These are phyloP conservation scores for Malacoctenus gilli DNA, from an alignment of 2,797 vertebrate species.

Conservation along the genomic window DNA sequence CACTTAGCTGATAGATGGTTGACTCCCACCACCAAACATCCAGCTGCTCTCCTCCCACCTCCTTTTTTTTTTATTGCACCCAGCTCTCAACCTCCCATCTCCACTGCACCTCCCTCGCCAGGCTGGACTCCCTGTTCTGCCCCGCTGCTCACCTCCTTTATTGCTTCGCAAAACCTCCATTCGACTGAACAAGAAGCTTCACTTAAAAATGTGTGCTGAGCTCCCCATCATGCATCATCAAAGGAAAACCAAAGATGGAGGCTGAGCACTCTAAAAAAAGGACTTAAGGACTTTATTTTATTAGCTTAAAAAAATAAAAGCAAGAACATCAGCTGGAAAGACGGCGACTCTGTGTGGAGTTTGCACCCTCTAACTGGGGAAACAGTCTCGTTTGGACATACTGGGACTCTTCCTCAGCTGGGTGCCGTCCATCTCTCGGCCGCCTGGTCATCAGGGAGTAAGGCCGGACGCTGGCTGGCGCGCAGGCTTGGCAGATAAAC, in stretches of 20 bases:
- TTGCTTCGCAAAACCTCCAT: constrained; percentile 14
- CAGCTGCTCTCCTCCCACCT: constrained; percentile 50
- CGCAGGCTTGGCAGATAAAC: constrained; percentile 55
- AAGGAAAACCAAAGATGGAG: too few species aligned
- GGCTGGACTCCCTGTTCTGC: constrained; percentile 6
- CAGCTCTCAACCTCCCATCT: constrained; percentile 16
- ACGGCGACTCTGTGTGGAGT: too few species aligned
- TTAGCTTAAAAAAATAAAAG: too few species aligned
- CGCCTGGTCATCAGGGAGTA: constrained; percentile 17
- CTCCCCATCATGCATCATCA: too few species aligned
- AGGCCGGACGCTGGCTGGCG: constrained; percentile 42
- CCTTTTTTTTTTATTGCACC: constrained; percentile 45
- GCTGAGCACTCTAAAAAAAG: too few species aligned
- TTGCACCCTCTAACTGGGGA: too few species aligned
- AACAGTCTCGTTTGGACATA: too few species aligned
- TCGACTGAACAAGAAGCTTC: too few species aligned
- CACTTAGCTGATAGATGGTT: constrained; percentile 51
- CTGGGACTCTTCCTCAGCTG: constrained; percentile 30
- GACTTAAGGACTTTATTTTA: too few species aligned
- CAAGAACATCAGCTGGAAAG: too few species aligned
- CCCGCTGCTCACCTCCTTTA: constrained; percentile 32
- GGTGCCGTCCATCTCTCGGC: constrained; percentile 1
- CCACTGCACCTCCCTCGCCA: constrained; percentile 8
- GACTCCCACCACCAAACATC: constrained; percentile 53
- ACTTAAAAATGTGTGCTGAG: too few species aligned